These are phyloP conservation scores for Drosophila watanabei DNA, from an alignment of 1,140 invertebrate species.

Conservation along the genomic window DNA sequence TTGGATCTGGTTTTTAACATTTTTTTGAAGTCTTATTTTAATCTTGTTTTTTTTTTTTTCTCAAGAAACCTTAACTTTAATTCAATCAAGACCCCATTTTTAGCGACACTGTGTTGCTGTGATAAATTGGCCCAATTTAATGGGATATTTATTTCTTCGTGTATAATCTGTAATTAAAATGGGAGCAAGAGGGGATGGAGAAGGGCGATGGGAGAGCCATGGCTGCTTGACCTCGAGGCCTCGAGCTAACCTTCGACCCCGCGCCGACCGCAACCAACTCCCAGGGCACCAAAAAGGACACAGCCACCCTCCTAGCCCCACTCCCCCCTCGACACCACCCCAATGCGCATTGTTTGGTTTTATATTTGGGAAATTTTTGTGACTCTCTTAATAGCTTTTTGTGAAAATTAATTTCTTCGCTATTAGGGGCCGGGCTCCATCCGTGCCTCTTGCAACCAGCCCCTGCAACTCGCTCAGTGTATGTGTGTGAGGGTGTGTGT, in stretches of 20 bases:
- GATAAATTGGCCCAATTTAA: conserved; percentile 3
- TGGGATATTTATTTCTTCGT: conserved; percentile 14
- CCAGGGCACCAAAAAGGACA: not conserved
- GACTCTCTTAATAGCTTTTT: conserved; percentile 82
- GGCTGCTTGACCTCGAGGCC: conserved; percentile 50
- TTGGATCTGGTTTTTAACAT: no score
- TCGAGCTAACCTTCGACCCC: conserved; percentile 36
- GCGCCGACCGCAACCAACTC: conserved; percentile 3
- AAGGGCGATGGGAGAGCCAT: not conserved
- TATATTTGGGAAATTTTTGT: conserved; percentile 82
- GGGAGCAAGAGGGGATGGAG: conserved; percentile 11
- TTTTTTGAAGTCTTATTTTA: no score
- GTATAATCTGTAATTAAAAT: conserved; percentile 64
- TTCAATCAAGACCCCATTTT: not conserved
- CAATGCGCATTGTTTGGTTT: conserved; percentile 79
- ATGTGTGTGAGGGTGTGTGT: conserved; percentile 2
- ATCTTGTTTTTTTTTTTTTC: not conserved
- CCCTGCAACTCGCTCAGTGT: conserved; percentile 28
- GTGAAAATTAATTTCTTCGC: conserved; percentile 82
- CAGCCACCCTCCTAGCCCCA: not conserved
- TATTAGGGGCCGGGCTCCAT: conserved; percentile 50
- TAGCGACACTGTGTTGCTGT: not conserved
- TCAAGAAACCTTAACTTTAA: not conserved
- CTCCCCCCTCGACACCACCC: not conserved
- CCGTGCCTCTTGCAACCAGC: not conserved